phyloP scores from a whole-genome alignment of 2,797 vertebrate genomes.

The Geotrypetes seraphini region DNA sequence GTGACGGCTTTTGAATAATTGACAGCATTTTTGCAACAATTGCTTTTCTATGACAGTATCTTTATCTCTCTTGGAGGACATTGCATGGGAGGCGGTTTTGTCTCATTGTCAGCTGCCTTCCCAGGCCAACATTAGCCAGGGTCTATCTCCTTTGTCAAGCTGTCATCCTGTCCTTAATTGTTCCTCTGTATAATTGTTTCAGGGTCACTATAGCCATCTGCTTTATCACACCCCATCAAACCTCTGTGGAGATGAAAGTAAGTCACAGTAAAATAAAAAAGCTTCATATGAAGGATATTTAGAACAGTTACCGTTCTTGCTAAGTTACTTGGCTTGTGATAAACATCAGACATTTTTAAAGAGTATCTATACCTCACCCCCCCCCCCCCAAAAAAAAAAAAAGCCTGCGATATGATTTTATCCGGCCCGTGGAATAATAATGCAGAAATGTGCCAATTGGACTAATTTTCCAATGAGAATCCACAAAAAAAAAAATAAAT shows the following conservation, averaged over 20 bases:
- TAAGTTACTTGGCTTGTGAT: too few relatives aligned
- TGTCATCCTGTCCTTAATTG: slow-evolving; percentile 37
- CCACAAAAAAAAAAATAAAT: too few relatives aligned
- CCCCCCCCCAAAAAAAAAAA: too few relatives aligned
- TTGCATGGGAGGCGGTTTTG: slow-evolving; percentile 36
- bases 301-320: too few relatives aligned
- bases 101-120: slow-evolving; percentile 33
- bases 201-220: slow-evolving; percentile 32
- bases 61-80: slow-evolving; percentile 26
- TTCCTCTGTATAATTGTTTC: slow-evolving; percentile 30
- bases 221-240: slow-evolving; percentile 41
- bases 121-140: slow-evolving; percentile 17
- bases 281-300: slow-evolving; percentile 14
- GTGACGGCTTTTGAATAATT: slow-evolving; percentile 42
- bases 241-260: slow-evolving; percentile 22
- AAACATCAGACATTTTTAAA: too few relatives aligned
- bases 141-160: slow-evolving; percentile 34
- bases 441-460: too few relatives aligned
- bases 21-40: slow-evolving; percentile 49
- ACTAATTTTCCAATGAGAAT: too few relatives aligned
- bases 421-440: too few relatives aligned
- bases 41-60: slow-evolving; percentile 46
- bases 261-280: slow-evolving; percentile 32
- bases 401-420: too few relatives aligned
- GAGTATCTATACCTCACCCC: too few relatives aligned